A percentile compares a stretch with the other conserved stretches of the same genome.
phyloP scores from a whole-genome alignment of 2,797 vertebrate species.

The Bradypodion ventrale region DNA sequence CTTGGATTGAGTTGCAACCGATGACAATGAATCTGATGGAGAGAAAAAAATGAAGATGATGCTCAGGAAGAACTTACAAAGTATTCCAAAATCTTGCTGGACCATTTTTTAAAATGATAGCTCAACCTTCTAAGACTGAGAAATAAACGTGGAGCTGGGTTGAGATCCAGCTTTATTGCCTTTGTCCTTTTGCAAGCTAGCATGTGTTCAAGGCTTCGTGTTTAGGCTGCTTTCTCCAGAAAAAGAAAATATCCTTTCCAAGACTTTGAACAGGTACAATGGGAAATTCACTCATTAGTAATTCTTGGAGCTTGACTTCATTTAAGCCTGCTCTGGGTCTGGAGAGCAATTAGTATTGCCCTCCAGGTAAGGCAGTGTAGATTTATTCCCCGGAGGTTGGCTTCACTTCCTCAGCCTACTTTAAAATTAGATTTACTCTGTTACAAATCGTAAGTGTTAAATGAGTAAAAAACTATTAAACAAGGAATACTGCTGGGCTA shows the following conservation, averaged over 20 bases:
- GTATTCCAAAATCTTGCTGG: no score
- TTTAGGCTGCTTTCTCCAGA: constrained; percentile 31
- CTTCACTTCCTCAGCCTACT: constrained; percentile 71
- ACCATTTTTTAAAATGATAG: no score
- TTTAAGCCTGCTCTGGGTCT: constrained; percentile 61
- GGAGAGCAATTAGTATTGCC: constrained; percentile 67
- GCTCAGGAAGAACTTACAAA: no score
- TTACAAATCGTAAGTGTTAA: constrained; percentile 75
- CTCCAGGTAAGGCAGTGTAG: constrained; percentile 60
- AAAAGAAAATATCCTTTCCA: constrained; percentile 51
- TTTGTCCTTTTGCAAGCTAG: neutral
- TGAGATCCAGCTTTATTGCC: neutral
- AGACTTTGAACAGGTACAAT: constrained; percentile 62
- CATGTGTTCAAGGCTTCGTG: constrained; percentile 18
- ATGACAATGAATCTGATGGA: no score
- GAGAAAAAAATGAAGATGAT: no score
- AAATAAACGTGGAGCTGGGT: neutral
- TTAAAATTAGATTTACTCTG: constrained; percentile 78
- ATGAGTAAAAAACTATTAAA: constrained; percentile 77
- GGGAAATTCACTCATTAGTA: constrained; percentile 65
- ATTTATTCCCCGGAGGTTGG: constrained; percentile 65
- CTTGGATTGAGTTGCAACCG: no score
- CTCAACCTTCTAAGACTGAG: neutral
- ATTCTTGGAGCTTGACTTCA: constrained; percentile 68
- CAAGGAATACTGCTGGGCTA: constrained; percentile 76